These are phyloP conservation scores for Ondatra zibethicus DNA, from an alignment of 2,113 vertebrate species.

Conservation along the genomic window DNA sequence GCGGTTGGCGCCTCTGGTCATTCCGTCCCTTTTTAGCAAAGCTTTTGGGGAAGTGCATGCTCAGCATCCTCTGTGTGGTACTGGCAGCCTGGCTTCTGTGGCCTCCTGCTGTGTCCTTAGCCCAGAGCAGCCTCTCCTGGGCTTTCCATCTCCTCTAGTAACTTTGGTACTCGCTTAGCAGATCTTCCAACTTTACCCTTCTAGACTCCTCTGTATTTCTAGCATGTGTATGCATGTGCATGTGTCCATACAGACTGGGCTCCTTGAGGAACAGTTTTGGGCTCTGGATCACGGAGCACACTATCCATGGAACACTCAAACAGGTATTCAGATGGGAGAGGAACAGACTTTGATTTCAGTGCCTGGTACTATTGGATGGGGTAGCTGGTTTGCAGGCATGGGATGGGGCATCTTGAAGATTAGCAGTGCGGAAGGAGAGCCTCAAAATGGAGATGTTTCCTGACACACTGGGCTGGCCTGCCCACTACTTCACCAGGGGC, in stretches of 20 bases:
- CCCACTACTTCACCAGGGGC: not conserved
- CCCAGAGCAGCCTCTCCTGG: not conserved
- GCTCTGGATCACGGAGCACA: not conserved
- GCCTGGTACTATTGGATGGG: not conserved
- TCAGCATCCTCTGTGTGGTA: slow-evolving; percentile 9
- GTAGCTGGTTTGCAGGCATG: not conserved
- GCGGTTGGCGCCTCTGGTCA: slow-evolving; percentile 63
- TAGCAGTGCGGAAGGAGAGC: not conserved
- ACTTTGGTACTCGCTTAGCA: not conserved
- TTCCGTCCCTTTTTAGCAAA: slow-evolving; percentile 47
- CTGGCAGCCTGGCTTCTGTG: slow-evolving; percentile 34
- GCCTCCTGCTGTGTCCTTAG: slow-evolving; percentile 43
- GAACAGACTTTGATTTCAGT: not conserved
- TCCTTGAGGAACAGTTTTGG: not conserved
- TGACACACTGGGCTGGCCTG: not conserved
- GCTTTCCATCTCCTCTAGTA: not conserved
- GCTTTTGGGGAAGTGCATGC: not conserved
- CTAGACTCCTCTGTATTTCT: not conserved
- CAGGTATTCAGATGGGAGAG: not conserved
- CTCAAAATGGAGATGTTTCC: not conserved
- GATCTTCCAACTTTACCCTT: not conserved
- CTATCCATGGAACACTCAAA: rapidly evolving
- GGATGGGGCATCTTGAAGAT: not conserved
- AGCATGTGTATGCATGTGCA: too few species aligned
- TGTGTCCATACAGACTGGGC: not conserved